Percentiles rank a stretch among this genome's conserved stretches.
These are phyloP conservation scores for Rhyacophila evoluta DNA, from an alignment of 2,888 invertebrate genomes.

Conservation along the genomic window DNA sequence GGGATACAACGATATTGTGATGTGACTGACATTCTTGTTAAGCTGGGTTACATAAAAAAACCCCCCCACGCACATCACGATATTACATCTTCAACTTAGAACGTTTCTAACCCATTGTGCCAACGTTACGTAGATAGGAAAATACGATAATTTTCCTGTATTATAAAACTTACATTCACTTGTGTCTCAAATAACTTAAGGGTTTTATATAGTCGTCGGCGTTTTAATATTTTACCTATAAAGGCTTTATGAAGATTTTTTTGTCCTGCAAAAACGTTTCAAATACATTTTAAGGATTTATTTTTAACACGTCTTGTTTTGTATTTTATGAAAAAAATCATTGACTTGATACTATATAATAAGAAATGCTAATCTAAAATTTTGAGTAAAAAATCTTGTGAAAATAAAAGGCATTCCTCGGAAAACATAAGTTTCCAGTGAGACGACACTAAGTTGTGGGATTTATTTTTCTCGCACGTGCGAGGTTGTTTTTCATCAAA, in stretches of 20 bases:
- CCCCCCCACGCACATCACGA: constrained; percentile 1
- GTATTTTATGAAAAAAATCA: too few species aligned
- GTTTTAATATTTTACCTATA: too few species aligned
- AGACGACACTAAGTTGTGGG: background rate
- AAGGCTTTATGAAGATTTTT: too few species aligned
- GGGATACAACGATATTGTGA: background rate
- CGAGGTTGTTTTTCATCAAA: background rate
- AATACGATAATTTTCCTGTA: too few species aligned
- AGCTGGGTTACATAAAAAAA: background rate
- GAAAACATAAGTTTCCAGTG: background rate
- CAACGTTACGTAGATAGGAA: background rate
- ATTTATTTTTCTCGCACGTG: background rate
- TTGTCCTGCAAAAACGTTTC: too few species aligned
- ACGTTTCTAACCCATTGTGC: background rate
- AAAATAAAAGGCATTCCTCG: background rate
- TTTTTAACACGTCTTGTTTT: too few species aligned
- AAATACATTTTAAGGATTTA: too few species aligned
- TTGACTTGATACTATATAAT: too few species aligned
- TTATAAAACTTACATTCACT: too few species aligned
- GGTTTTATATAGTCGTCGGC: too few species aligned
- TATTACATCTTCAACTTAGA: background rate
- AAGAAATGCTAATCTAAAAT: too few species aligned
- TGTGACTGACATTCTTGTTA: background rate
- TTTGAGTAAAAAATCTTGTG: background rate
- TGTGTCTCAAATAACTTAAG: too few species aligned